Conservation (phyloP, 1,140 invertebrate species). For the Littorina saxatilis region DNA sequence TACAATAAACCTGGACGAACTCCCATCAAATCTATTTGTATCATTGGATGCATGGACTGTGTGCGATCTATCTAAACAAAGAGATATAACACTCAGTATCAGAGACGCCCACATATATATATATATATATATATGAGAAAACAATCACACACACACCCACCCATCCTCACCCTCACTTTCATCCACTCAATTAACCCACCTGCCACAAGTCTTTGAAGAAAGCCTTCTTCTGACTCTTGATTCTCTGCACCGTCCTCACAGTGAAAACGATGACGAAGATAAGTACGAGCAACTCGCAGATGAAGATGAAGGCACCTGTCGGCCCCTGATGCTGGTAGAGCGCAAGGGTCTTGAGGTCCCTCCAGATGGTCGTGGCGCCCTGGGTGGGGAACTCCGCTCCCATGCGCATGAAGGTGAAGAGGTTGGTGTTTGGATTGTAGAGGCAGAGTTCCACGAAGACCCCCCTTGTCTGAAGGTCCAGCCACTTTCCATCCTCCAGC, state of each 20-base stretch:
- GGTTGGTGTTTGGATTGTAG: constrained; percentile 75
- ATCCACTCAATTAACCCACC: background rate
- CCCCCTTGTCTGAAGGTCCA: constrained; percentile 78
- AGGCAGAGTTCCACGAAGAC: constrained; percentile 78
- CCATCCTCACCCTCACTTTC: no score
- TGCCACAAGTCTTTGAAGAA: background rate
- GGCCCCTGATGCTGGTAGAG: constrained; percentile 65
- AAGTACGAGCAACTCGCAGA: constrained; percentile 62
- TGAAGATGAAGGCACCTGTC: constrained; percentile 56
- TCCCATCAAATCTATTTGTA: no score
- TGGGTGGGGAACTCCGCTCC: constrained; percentile 77
- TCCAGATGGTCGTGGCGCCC: constrained; percentile 68
- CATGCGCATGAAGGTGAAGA: constrained; percentile 60
- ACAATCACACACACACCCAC: no score
- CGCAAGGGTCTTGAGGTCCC: constrained; percentile 62
- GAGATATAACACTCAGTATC: no score
- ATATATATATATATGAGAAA: no score
- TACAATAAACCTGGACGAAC: no score
- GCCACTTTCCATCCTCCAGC: constrained; percentile 74
- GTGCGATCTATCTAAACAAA: no score
- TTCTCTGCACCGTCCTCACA: constrained; percentile 42
- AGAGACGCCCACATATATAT: no score
- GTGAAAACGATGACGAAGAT: constrained; percentile 57
- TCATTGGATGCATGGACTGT: no score
- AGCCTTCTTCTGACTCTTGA: constrained; percentile 52